Evolutionary conservation across 2,797 vertebrate genomes (phyloP), one percentile per base, ranked within the genome.

Genomic region (Sparus aurata): DNA sequence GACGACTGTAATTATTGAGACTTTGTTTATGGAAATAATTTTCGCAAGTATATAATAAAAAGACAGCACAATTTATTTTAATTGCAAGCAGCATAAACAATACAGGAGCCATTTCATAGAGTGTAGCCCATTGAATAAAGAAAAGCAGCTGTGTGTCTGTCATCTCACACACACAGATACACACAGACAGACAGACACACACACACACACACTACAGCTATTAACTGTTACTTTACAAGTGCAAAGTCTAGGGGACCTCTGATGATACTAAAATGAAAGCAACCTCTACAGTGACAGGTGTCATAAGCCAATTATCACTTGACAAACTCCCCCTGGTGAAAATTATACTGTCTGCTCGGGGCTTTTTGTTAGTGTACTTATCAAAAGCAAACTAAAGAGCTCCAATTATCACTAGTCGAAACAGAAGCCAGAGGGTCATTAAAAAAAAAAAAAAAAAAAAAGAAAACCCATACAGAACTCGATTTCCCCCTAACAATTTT

Each of bases 281-380:
- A 70, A 65, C 77, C 65, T 86, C 74, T 58, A 77, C 78, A 74
- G 73, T 85, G 84, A 81, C 85, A 90, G 83, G 81, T 86, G 88
- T 74, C 77, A 83, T 52, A 68, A 71, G 76, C 71, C 85, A 89
- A 89, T 86, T 87, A 91, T 82, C 83, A 62, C 82, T 66, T 70
- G 30, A 60, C 54, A 64, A 80, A 84, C 60, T 83, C 82, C 69
- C 85, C 38, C 9, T 54, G 75, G 58, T 73, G 77, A 84, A 87
- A 82, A 91, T 79, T 52, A 85, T 54, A 57, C 77, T 71, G 61
- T 84, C 62, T 74, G 80, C 74, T 41, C 75, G 77, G 79, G 79
- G 77, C 80, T 82, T 82, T 92, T 85, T 85, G 69, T 82, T 68
- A 41, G 65, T 75, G 69, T 63, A 46, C 69, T 74, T 71, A 57